Evolutionary conservation across 2,888 invertebrate genomes (phyloP), one percentile per base, ranked within the genome.

Genomic region (Quadroppia sp.): DNA sequence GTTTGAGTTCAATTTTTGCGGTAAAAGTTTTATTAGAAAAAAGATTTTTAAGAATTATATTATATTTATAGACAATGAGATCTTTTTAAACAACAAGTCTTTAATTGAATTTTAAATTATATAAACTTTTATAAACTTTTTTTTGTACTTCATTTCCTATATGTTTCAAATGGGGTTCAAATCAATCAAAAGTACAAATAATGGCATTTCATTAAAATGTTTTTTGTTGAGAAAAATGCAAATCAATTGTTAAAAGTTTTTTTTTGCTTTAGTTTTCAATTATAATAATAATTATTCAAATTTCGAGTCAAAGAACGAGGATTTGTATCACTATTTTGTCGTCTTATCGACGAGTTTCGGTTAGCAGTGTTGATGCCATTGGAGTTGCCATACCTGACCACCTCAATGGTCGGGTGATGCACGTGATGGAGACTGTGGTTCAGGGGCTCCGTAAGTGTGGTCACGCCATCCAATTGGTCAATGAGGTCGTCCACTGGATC

Each of bases 231-330:
- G 4, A 15, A 45, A 45, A 45, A 45, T 45, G 45, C 15, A 15
- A 17, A 2, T 17, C 15, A 45, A 45, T 13, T 45, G 17, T 45
- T 13, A 45, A 45, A 45, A 45, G 2, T 7, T 11, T 6, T 45
- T 45, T 13, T 45, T 45, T 11, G 15, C 2, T 11, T 13, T 45
- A 15, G 45, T 15, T 13, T 45, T 67, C 42, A 79, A 76, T 78
- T 78, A 75, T 79, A 79, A 61, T 78, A 78, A 71, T 77, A 78
- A 70, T 78, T 78, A 73, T 78, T 79, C 73, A 77, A 75, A 61
- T 71, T 77, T 71, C 77, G 76, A n/a, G 77, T 76, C 25, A 79
- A 71, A 9, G 79, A 78, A 42, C 89, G 84, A 0, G 88, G 86
- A 80, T 80, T 80, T 71, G 80, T 80, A 72, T 80, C 80, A 76